Conservation (phyloP, 1,140 invertebrate genomes). For the Lepidurus packardi region DNA sequence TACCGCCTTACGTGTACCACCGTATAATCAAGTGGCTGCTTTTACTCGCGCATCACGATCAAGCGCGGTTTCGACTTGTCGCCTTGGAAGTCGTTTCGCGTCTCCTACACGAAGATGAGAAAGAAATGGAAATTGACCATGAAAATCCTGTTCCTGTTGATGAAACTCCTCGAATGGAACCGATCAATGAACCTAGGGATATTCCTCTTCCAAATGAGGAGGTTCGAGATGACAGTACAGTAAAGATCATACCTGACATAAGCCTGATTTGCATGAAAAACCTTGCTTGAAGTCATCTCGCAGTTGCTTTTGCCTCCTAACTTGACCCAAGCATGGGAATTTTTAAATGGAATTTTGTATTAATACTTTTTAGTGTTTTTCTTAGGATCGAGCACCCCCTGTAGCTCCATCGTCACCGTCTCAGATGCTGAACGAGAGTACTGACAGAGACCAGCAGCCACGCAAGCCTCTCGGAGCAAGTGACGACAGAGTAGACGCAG, state of each 20-base stretch:
- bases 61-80: slow-evolving; percentile 50
- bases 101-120: slow-evolving; percentile 45
- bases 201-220: background rate
- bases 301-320: no score
- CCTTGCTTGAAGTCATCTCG: no score
- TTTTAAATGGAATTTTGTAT: no score
- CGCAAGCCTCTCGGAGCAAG: background rate
- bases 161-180: no score
- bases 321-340: no score
- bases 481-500: background rate
- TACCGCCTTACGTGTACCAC: slow-evolving; percentile 43
- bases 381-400: no score
- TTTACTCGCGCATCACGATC: slow-evolving; percentile 48
- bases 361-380: no score
- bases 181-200: background rate
- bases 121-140: slow-evolving; percentile 30
- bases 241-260: no score
- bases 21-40: slow-evolving; percentile 51
- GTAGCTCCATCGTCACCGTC: no score
- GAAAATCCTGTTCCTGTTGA: background rate
- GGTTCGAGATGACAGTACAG: background rate
- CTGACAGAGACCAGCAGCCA: background rate
- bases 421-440: background rate
- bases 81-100: slow-evolving; percentile 53
- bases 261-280: no score